These are phyloP conservation scores for Micrastur ruficollis DNA, from an alignment of 2,797 vertebrate species.

Conservation along the genomic window DNA sequence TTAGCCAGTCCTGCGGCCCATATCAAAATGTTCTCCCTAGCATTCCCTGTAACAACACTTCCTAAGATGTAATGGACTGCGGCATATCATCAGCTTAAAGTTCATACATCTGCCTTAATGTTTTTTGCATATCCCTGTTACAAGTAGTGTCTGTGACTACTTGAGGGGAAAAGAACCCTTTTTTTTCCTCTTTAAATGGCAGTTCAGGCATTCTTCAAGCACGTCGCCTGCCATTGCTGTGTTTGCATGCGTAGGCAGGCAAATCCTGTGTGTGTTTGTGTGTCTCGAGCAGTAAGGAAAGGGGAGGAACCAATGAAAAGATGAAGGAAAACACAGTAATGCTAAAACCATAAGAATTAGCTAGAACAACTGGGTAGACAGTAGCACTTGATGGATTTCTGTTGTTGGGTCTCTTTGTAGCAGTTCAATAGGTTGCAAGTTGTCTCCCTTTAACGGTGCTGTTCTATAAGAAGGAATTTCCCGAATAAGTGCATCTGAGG, in stretches of 20 bases:
- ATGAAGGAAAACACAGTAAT: not conserved
- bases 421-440: not conserved
- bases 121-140: conserved; percentile 27
- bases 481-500: not conserved
- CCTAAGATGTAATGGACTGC: conserved; percentile 30
- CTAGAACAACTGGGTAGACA: not conserved
- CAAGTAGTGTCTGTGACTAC: not conserved
- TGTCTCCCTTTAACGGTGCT: not conserved
- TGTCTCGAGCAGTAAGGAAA: not conserved
- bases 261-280: not conserved
- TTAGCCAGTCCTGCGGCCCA: conserved; percentile 6
- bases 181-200: not conserved
- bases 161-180: not conserved
- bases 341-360: not conserved
- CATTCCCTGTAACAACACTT: conserved; percentile 35
- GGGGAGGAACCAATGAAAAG: not conserved
- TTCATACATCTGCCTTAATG: conserved; percentile 40
- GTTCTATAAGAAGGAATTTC: not conserved
- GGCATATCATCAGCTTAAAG: conserved; percentile 1
- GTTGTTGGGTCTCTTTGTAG: not conserved
- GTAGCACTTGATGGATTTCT: not conserved
- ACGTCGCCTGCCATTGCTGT: not conserved
- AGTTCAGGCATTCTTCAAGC: not conserved
- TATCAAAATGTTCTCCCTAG: conserved; percentile 14
- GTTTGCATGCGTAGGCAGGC: not conserved